Evolutionary conservation across 2,797 vertebrate genomes (phyloP), one percentile per base, ranked within the genome.

Genomic region (Enteromius anoplus): DNA sequence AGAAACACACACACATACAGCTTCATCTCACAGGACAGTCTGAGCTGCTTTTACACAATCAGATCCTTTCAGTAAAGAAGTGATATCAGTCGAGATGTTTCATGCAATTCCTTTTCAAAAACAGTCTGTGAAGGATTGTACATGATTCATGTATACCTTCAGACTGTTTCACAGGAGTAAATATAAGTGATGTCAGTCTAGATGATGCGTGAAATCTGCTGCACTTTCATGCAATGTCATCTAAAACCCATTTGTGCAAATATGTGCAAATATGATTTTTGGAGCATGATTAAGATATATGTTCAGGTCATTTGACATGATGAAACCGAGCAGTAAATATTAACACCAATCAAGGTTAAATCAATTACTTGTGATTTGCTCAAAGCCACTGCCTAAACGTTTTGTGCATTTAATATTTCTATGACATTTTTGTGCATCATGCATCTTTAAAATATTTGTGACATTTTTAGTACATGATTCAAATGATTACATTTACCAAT

Each of bases 1-100:
- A 88, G 85, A 89, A 84, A 83, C 84, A 88, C 86, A 2, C 7
- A 21, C 19, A 40, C 15, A 70, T 37, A 69, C 37, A 60, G 26
- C 37, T 70, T 26, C 23, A 47, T 17, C 23, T 45, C 40, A 70
- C 6, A 12, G 0, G 3, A 45, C 12, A 9, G 14, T 26, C 26
- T 1, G 9, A 62, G 42, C 14, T 29, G 42, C 7, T 2, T 45
- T 29, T 12, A 42, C 12, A n/a, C 65, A 66, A 12, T 11, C 34
- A 21, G 19, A n/a, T 23, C 65, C 2, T 2, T 70, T 26, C 12
- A 70, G 12, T 26, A 17, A 42, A 42, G 8, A 42, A 42, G 40
- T 10, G 9, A 64, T 3, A 17, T 64, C 29, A 34, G 0, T 68
- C 9, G 2, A 68, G 19, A 23, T n/a, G 4, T 68, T 45, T 23